Base-by-base conservation (phyloP, 1,140 invertebrate genomes). In the Trichonephila inaurata region DNA sequence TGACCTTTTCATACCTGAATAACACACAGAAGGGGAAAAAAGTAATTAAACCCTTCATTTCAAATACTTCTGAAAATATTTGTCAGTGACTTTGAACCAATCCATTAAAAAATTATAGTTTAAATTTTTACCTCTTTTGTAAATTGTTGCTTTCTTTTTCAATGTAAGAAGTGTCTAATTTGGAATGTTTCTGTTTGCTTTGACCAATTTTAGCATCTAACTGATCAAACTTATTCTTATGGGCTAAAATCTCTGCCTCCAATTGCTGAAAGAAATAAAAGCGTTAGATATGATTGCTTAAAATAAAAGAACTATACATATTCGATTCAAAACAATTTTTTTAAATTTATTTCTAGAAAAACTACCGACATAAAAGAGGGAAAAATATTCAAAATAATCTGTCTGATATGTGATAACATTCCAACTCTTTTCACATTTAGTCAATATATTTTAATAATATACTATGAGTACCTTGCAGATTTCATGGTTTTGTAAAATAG, bases 131-230 rank as follows among this genome's bases (percentile, higher is more conserved):
- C 94, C 94, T 91, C 33, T 98, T 98, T 95, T 97, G 97, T 44
- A 98, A 96, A 85, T 97, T 97, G 94, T 97, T 97, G 33, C 98
- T 96, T 96, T 98, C 98, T 95, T 98, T 98, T 0, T 97, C 97
- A 28, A 98, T 96, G 58, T 94, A 94, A 90, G 97, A 96, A 2
- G 97, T 97, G 95, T 97, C 97, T 95, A 98, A 97, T 19, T 97
- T 97, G 28, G 98, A 98, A 96, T 98, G 98, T 69, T 97, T 97
- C 69, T 96, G 96, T 83, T 97, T 97, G 95, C 98, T 96, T 94
- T 97, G 96, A 87, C 97, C 97, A 40, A 98, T 97, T 94, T 97
- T 96, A 92, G 97, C 96, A 90, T 97, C 96, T 12, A 98, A 96
- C 72, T 97, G 97, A 94, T 97, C 97, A 81, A 98, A 97, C 94